Conservation (phyloP, 2,888 invertebrate genomes). For the Pollenia angustigena region DNA sequence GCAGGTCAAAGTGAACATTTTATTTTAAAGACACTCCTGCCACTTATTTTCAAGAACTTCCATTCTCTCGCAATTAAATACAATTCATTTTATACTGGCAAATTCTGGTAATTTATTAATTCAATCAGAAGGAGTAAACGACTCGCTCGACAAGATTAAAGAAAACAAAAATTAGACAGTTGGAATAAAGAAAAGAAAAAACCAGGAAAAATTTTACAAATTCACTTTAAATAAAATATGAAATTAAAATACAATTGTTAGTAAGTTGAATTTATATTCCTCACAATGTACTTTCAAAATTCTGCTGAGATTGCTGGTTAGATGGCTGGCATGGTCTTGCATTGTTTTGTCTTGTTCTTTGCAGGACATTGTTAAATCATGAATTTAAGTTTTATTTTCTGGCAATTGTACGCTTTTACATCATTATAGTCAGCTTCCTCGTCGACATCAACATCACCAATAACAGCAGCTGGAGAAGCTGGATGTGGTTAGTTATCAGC, state of each 20-base stretch:
- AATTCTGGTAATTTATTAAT: conserved; percentile 65
- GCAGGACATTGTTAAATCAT: conserved; percentile 47
- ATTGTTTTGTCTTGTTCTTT: conserved; percentile 34
- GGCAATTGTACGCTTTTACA: background rate
- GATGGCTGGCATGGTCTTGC: background rate
- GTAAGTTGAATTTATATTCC: conserved; percentile 62
- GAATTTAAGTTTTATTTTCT: conserved; percentile 49
- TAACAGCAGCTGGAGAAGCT: background rate
- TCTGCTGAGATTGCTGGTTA: conserved; percentile 50
- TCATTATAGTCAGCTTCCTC: background rate
- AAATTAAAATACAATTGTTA: conserved; percentile 62
- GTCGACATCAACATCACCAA: background rate
- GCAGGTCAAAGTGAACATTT: background rate
- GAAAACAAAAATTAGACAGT: conserved; percentile 25
- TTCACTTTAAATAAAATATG: conserved; percentile 66
- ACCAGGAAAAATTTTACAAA: conserved; percentile 50
- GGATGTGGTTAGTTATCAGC: conserved; percentile 6
- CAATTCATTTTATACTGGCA: conserved; percentile 30
- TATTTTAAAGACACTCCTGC: background rate
- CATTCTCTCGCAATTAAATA: background rate
- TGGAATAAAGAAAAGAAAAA: conserved; percentile 3
- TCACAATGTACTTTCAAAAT: conserved; percentile 16
- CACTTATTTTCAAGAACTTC: background rate
- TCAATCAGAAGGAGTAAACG: conserved; percentile 46
- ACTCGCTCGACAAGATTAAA: conserved; percentile 1